Evolutionary conservation across 64 coral and sea anemone species (phyloP).

Genomic region (Porites australiensis): DNA sequence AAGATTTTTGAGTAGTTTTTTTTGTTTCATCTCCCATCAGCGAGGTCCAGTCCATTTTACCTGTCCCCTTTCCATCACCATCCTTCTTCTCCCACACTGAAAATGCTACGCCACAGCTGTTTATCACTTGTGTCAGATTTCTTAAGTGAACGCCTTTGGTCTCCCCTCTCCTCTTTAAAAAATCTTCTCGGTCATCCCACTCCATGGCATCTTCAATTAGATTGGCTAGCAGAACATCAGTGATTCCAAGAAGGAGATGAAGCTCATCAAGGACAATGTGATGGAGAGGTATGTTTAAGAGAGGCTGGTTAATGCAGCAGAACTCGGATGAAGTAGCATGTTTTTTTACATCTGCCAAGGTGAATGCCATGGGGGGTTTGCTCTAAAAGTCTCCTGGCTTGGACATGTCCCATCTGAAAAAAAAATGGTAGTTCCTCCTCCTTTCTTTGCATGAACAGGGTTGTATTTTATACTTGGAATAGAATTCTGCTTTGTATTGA

Average conservation of each 20-base stretch:
- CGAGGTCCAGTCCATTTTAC: slow-evolving; percentile 74
- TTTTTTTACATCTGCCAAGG: slow-evolving; percentile 48
- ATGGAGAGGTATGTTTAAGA: slow-evolving; percentile 3
- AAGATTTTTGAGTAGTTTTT: slow-evolving; percentile 11
- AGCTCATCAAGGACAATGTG: slow-evolving; percentile 75
- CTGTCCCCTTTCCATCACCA: slow-evolving; percentile 54
- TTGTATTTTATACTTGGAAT: no score
- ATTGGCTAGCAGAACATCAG: slow-evolving; percentile 54
- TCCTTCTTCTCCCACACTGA: slow-evolving; percentile 62
- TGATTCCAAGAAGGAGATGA: slow-evolving; percentile 61
- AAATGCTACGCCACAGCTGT: slow-evolving; percentile 60
- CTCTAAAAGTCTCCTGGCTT: slow-evolving; percentile 50
- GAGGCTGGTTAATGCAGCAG: slow-evolving; percentile 9
- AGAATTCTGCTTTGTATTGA: no score
- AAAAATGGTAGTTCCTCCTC: not conserved
- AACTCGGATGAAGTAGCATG: not conserved
- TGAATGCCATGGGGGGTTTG: slow-evolving; percentile 38
- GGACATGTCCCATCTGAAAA: slow-evolving; percentile 52
- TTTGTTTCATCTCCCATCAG: slow-evolving; percentile 53
- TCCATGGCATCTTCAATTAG: slow-evolving; percentile 76
- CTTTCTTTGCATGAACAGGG: no score
- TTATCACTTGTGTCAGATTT: not conserved
- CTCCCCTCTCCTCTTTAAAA: slow-evolving; percentile 13
- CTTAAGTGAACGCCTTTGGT: slow-evolving; percentile 25
- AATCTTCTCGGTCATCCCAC: slow-evolving; percentile 43